Evolutionary conservation across 1,140 invertebrate species (phyloP).

Genomic region (Atopsyche davidsoni): DNA sequence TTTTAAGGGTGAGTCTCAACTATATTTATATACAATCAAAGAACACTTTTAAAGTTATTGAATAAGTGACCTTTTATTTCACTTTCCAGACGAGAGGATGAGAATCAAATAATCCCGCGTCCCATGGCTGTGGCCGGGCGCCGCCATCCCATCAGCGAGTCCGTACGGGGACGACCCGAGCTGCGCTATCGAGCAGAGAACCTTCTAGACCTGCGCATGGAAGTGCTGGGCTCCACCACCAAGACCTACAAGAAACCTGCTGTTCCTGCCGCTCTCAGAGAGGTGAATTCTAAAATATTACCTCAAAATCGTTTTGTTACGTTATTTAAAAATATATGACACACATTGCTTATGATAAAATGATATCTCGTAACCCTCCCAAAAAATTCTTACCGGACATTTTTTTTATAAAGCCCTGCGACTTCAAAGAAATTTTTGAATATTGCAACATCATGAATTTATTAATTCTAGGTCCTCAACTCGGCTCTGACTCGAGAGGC

Average conservation of each 20-base stretch:
- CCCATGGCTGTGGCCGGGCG: slow-evolving; percentile 59
- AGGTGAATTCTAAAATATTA: slow-evolving; percentile 14
- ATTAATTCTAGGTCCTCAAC: slow-evolving; percentile 24
- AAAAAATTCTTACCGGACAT: too few relatives aligned
- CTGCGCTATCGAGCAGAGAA: slow-evolving; percentile 72
- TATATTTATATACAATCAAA: not conserved
- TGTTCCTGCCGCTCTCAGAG: slow-evolving; percentile 24
- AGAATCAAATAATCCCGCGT: slow-evolving; percentile 47
- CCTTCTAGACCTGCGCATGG: slow-evolving; percentile 74
- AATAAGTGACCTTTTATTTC: not conserved
- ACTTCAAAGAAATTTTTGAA: not conserved
- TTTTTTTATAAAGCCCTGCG: not conserved
- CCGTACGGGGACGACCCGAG: slow-evolving; percentile 57
- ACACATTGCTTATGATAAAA: too few relatives aligned
- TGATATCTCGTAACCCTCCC: too few relatives aligned
- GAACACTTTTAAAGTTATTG: not conserved
- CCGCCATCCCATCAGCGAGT: slow-evolving; percentile 67
- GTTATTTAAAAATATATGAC: not conserved
- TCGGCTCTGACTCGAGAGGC: slow-evolving; percentile 25
- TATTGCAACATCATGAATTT: too few relatives aligned
- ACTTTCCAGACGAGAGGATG: slow-evolving; percentile 31
- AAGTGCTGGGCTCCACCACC: slow-evolving; percentile 39
- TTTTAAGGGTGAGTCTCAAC: not conserved
- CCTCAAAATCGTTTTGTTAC: not conserved
- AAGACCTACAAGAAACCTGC: slow-evolving; percentile 28